These are phyloP conservation scores for Ceratoteleas bidentatus DNA, from an alignment of 1,140 invertebrate genomes.

Conservation along the genomic window DNA sequence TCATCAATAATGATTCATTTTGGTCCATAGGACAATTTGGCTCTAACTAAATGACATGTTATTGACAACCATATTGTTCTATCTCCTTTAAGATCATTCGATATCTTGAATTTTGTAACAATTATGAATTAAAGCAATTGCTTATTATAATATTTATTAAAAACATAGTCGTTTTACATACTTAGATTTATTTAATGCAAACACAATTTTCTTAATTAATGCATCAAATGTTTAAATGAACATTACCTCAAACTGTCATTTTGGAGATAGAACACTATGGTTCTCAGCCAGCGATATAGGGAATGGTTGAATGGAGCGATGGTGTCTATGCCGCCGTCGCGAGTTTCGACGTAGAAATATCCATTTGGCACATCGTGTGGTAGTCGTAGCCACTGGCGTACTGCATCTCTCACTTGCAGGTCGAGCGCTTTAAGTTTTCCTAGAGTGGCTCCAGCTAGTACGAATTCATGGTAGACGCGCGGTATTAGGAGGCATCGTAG, in stretches of 20 bases:
- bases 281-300: constrained; percentile 1
- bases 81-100: not conserved
- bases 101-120: not conserved
- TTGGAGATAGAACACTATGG: constrained; percentile 9
- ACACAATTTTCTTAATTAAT: not conserved
- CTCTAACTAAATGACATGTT: not conserved
- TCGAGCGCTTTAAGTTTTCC: too few species aligned
- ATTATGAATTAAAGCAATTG: not conserved
- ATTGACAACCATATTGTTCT: not conserved
- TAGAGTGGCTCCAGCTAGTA: too few species aligned
- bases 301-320: too few species aligned
- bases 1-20: not conserved
- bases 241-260: constrained; percentile 1
- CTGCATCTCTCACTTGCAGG: too few species aligned
- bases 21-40: not conserved
- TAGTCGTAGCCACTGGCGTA: too few species aligned
- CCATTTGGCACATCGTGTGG: too few species aligned
- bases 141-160: not conserved
- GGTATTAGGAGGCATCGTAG: too few species aligned
- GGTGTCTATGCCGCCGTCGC: too few species aligned
- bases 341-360: too few species aligned
- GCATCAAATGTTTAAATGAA: not conserved
- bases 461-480: too few species aligned
- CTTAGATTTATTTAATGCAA: not conserved
- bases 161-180: not conserved